Conservation (phyloP, 2,113 vertebrate species). For the Puffinus mauretanicus region DNA sequence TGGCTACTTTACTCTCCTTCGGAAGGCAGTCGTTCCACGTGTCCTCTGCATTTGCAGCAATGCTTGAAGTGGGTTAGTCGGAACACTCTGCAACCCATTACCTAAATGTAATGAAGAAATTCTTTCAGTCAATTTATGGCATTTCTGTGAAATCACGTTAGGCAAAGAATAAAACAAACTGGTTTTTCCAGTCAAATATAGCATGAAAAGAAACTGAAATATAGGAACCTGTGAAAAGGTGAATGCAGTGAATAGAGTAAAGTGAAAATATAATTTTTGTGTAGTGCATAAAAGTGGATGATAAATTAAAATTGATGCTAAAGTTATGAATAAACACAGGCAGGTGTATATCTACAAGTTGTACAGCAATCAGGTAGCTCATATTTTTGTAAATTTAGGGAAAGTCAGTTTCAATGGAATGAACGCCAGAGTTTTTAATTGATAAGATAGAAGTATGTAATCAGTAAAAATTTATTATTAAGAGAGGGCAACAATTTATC, state of each 20-base stretch:
- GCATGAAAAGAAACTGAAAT: conserved; percentile 23
- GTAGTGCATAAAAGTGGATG: not conserved
- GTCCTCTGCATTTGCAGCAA: not conserved
- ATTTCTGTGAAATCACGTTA: not conserved
- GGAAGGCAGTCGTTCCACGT: not conserved
- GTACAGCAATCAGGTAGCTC: not conserved
- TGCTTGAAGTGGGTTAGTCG: not conserved
- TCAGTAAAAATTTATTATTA: not conserved
- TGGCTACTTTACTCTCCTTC: not conserved
- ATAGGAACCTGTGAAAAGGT: not conserved
- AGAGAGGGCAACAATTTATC: not conserved
- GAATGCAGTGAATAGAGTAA: not conserved
- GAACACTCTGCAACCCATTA: not conserved
- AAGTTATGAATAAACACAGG: not conserved
- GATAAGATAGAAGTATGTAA: not conserved
- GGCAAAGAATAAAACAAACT: not conserved
- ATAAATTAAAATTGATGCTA: not conserved
- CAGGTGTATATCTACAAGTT: not conserved
- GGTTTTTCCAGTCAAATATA: not conserved
- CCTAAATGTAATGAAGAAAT: not conserved
- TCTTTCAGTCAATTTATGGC: not conserved
- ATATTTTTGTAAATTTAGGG: not conserved
- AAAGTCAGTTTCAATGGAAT: not conserved
- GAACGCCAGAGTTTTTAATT: not conserved
- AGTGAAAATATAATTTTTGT: not conserved